Conservation (phyloP, 2,113 vertebrate genomes). For the Struthio camelus region DNA sequence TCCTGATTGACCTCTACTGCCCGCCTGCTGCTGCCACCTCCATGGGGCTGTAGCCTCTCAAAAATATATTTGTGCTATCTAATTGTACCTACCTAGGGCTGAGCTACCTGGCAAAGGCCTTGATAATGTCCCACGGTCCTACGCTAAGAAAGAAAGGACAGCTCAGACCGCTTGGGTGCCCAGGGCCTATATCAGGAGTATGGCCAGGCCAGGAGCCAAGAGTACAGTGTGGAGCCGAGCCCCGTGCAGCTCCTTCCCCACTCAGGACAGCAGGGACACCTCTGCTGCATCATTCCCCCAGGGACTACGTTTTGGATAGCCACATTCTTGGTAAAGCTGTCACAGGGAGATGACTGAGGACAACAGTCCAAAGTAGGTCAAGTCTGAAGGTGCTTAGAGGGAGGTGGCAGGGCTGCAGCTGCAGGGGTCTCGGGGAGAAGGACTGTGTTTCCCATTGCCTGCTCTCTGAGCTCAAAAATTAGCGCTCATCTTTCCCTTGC, state of each 20-base stretch:
- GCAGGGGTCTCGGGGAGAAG: too few relatives aligned
- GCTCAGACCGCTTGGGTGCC: neutral
- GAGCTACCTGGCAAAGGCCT: neutral
- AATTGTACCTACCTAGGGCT: neutral
- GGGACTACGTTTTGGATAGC: neutral
- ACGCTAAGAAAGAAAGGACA: neutral
- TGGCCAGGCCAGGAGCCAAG: neutral
- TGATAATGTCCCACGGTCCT: neutral
- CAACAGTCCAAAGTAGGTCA: too few relatives aligned
- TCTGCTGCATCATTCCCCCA: too few relatives aligned
- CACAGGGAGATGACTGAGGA: too few relatives aligned
- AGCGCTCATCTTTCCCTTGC: rapidly evolving
- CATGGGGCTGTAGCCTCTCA: neutral
- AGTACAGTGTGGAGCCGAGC: neutral
- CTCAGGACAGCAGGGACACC: too few relatives aligned
- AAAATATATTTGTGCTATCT: neutral
- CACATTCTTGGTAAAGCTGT: neutral
- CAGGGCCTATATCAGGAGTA: neutral
- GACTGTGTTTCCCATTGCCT: neutral
- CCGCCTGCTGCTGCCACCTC: neutral
- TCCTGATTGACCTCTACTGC: neutral
- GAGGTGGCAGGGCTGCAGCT: neutral
- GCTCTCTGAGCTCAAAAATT: neutral
- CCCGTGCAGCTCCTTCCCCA: neutral
- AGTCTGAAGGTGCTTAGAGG: neutral